Evolutionary conservation across 2,888 invertebrate species (phyloP).

Genomic region (Chrysotoxum bicinctum): DNA sequence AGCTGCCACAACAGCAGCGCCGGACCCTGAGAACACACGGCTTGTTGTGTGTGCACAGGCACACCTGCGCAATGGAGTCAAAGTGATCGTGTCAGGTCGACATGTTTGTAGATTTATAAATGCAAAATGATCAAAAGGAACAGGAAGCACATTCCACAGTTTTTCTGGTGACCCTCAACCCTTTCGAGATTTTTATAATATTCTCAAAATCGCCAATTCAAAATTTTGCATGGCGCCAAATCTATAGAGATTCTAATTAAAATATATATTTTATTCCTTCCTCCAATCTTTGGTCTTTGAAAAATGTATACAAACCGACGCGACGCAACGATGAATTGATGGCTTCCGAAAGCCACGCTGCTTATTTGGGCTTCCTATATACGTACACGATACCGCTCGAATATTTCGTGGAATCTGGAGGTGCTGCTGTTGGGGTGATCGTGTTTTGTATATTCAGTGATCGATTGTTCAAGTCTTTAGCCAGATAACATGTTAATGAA

Average conservation of each 20-base stretch:
- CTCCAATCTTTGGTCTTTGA: not conserved
- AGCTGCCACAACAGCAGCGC: slow-evolving; percentile 40
- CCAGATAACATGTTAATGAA: slow-evolving; percentile 69
- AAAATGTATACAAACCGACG: slow-evolving; percentile 38
- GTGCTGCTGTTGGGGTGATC: slow-evolving; percentile 53
- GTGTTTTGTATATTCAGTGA: slow-evolving; percentile 35
- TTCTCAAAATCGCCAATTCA: not conserved
- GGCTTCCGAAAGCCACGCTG: slow-evolving; percentile 39
- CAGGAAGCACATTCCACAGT: slow-evolving; percentile 29
- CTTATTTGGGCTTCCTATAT: not conserved
- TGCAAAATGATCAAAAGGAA: slow-evolving; percentile 48
- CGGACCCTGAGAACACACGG: slow-evolving; percentile 31
- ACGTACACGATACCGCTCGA: not conserved
- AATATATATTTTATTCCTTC: slow-evolving; percentile 10
- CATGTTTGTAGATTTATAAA: slow-evolving; percentile 44
- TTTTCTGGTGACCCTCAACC: slow-evolving; percentile 44
- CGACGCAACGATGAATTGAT: slow-evolving; percentile 27
- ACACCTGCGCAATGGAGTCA: slow-evolving; percentile 57
- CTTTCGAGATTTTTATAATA: slow-evolving; percentile 13
- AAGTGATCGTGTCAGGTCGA: slow-evolving; percentile 66
- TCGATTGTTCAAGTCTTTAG: slow-evolving; percentile 60
- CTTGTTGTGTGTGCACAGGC: not conserved
- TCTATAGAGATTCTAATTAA: slow-evolving; percentile 16
- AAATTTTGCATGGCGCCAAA: slow-evolving; percentile 51
- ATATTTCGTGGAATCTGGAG: slow-evolving; percentile 48